These are phyloP conservation scores for Aphelinus certus DNA, from an alignment of 1,140 invertebrate species.

Conservation along the genomic window DNA sequence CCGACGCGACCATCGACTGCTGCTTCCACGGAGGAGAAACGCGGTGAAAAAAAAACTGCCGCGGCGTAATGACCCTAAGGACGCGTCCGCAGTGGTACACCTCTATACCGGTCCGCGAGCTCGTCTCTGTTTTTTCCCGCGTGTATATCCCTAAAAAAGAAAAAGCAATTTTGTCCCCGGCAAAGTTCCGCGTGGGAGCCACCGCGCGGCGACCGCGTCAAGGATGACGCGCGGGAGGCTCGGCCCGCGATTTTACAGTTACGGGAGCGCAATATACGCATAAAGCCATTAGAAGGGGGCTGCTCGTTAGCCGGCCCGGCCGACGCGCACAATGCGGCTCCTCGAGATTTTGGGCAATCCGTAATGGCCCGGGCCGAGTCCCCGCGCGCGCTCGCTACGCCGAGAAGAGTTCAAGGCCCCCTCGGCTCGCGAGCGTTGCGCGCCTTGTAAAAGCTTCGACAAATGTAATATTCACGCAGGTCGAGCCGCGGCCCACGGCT, in stretches of 20 bases:
- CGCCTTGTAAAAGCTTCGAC: constrained; percentile 13
- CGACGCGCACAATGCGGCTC: constrained; percentile 38
- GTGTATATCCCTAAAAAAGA: not conserved
- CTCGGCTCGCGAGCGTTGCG: not conserved
- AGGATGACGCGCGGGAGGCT: not conserved
- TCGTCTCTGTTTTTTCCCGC: constrained; percentile 4
- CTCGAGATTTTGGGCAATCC: constrained; percentile 46
- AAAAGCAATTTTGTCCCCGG: too few species aligned
- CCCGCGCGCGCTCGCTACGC: too few species aligned
- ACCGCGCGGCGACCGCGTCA: not conserved
- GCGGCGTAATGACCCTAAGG: constrained; percentile 24
- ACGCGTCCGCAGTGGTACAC: not conserved
- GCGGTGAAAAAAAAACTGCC: constrained; percentile 11
- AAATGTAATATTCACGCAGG: not conserved
- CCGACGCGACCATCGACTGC: too few species aligned
- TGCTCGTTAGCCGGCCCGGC: constrained; percentile 44
- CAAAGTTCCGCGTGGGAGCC: too few species aligned
- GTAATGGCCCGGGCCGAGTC: constrained; percentile 37
- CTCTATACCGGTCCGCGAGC: not conserved
- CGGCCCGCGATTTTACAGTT: constrained; percentile 33
- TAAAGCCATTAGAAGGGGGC: constrained; percentile 45
- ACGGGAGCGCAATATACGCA: constrained; percentile 43
- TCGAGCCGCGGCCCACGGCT: not conserved
- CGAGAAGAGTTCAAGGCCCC: constrained; percentile 32
- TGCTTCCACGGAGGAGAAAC: too few species aligned